A percentile compares a stretch with the other conserved stretches of the same genome.
These are phyloP conservation scores for Anisognathus igniventris DNA, from an alignment of 2,797 vertebrate species.

Conservation along the genomic window DNA sequence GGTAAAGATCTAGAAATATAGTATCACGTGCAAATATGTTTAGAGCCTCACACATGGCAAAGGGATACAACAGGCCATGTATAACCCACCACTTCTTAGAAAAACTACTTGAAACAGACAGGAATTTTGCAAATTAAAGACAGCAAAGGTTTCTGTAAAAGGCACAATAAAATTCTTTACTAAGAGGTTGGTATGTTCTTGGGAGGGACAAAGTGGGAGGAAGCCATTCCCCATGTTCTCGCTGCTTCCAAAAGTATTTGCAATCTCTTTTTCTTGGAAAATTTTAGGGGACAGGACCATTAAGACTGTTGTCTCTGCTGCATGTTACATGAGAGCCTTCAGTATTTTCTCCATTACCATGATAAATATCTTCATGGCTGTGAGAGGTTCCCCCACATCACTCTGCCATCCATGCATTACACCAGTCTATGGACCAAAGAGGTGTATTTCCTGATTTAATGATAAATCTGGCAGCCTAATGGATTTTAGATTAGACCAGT, in stretches of 20 bases:
- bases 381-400: not conserved
- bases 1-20: not conserved
- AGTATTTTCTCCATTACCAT: conserved; percentile 11
- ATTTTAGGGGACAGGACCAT: conserved; percentile 20
- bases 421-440: not conserved
- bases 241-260: not conserved
- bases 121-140: not conserved
- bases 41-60: not conserved
- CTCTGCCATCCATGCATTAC: not conserved
- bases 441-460: conserved; percentile 1
- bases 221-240: not conserved
- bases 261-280: conserved; percentile 36
- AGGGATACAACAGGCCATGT: not conserved
- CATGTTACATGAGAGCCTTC: not conserved
- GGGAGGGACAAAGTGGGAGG: not conserved
- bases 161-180: not conserved
- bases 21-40: not conserved
- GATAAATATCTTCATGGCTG: not conserved
- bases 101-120: not conserved
- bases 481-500: conserved; percentile 8
- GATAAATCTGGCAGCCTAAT: conserved; percentile 22
- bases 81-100: not conserved
- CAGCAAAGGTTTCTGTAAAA: conserved; percentile 18
- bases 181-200: not conserved
- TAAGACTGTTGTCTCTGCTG: conserved; percentile 34